Evolutionary conservation across 2,888 invertebrate genomes (phyloP).

Genomic region (Drosophila maculinotata): DNA sequence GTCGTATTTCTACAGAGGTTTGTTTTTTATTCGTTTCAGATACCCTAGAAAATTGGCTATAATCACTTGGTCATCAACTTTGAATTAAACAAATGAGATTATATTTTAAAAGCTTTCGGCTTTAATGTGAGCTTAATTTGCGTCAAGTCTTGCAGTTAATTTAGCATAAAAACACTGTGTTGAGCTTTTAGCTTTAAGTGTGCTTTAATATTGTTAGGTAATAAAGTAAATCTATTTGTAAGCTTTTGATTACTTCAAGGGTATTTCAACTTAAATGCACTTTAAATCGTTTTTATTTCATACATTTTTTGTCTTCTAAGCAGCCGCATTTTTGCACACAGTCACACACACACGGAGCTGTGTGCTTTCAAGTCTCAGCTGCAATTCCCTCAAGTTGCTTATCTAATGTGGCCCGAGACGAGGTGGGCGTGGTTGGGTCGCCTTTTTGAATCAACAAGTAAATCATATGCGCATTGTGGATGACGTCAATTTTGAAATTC

Average conservation of each 20-base stretch:
- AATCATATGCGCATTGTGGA: slow-evolving; percentile 76
- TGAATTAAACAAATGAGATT: background rate
- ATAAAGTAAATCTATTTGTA: background rate
- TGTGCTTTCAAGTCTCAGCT: slow-evolving; percentile 37
- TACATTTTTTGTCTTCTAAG: slow-evolving; percentile 33
- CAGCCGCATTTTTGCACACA: slow-evolving; percentile 44
- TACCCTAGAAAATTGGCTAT: too few relatives aligned
- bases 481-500: slow-evolving; percentile 76
- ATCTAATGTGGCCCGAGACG: slow-evolving; percentile 56
- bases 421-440: slow-evolving; percentile 55
- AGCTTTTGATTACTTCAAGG: background rate
- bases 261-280: slow-evolving; percentile 18
- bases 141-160: too few relatives aligned
- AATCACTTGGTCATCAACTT: background rate
- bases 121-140: background rate
- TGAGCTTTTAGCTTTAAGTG: background rate
- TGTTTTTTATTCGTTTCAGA: slow-evolving; percentile 3
- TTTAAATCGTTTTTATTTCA: slow-evolving; percentile 1
- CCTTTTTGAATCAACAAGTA: slow-evolving; percentile 71
- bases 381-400: slow-evolving; percentile 65
- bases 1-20: slow-evolving; percentile 45
- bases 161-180: too few relatives aligned
- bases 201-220: background rate
- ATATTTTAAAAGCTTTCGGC: background rate
- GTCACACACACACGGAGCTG: slow-evolving; percentile 16